Evolutionary conservation across 1,140 invertebrate genomes (phyloP).

Genomic region (Drosophila setifemur): DNA sequence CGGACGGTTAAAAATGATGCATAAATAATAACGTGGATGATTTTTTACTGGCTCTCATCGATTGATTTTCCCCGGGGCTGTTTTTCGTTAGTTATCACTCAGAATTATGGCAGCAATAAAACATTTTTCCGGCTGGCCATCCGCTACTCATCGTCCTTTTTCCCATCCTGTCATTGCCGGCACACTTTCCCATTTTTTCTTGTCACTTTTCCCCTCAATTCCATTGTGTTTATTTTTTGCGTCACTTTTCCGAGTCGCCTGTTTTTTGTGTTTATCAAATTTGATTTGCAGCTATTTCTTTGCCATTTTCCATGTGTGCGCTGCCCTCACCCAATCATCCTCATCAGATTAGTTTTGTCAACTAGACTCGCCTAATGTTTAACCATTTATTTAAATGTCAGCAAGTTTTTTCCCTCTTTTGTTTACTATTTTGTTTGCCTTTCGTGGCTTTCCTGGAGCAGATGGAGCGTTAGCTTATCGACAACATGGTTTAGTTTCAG

Average conservation of each 20-base stretch:
- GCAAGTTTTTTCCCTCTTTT: constrained; percentile 53
- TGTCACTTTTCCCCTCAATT: constrained; percentile 71
- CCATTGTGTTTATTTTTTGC: constrained; percentile 42
- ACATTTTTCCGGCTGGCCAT: constrained; percentile 68
- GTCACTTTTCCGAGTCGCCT: constrained; percentile 14
- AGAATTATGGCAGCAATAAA: constrained; percentile 81
- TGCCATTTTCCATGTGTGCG: constrained; percentile 72
- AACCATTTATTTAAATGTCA: constrained; percentile 79
- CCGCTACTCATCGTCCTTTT: constrained; percentile 31
- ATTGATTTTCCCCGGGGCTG: constrained; percentile 68
- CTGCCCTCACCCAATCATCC: constrained; percentile 18
- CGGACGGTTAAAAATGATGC: constrained; percentile 56
- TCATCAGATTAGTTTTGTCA: constrained; percentile 69
- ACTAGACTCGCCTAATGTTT: constrained; percentile 57
- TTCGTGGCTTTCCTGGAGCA: constrained; percentile 11
- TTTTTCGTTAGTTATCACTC: constrained; percentile 80
- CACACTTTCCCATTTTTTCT: constrained; percentile 79
- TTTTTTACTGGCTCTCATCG: constrained; percentile 53
- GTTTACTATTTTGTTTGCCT: constrained; percentile 27
- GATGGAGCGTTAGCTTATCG: constrained; percentile 36
- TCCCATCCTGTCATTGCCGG: constrained; percentile 55
- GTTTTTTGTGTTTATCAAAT: constrained; percentile 75
- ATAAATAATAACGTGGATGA: constrained; percentile 65
- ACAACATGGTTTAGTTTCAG: constrained; percentile 25
- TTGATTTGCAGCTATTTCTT: constrained; percentile 79